Percentiles rank a stretch among this genome's conserved stretches.
Evolutionary conservation across 2,113 vertebrate species (phyloP).

Genomic region (Neolamprologus hecqui): DNA sequence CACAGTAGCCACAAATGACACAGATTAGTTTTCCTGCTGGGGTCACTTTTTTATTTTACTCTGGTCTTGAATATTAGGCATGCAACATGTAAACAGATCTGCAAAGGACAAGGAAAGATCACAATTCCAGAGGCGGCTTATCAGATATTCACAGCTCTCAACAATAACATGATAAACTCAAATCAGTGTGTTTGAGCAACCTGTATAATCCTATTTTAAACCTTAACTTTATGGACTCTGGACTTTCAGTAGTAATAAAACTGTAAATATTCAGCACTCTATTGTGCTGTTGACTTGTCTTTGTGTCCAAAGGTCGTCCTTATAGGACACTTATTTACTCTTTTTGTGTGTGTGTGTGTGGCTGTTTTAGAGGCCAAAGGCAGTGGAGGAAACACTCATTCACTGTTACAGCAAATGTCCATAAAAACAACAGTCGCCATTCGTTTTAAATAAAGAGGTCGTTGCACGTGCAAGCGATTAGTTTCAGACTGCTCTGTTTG

Average conservation of each 20-base stretch:
- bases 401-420: background rate
- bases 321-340: background rate
- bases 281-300: background rate
- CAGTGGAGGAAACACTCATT: fast-evolving
- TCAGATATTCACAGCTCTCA: background rate
- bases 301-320: background rate
- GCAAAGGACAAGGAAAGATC: background rate
- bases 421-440: background rate
- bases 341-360: background rate
- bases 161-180: background rate
- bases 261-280: background rate
- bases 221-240: background rate
- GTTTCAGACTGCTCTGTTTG: background rate
- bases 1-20: background rate
- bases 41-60: background rate
- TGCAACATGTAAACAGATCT: background rate
- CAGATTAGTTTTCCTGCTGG: background rate
- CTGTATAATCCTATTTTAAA: background rate
- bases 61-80: background rate
- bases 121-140: fast-evolving
- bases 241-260: background rate
- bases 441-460: background rate
- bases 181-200: background rate
- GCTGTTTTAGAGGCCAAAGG: background rate
- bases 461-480: background rate